phyloP scores from a whole-genome alignment of 2,797 vertebrate genomes.

The Rachycentron canadum region DNA sequence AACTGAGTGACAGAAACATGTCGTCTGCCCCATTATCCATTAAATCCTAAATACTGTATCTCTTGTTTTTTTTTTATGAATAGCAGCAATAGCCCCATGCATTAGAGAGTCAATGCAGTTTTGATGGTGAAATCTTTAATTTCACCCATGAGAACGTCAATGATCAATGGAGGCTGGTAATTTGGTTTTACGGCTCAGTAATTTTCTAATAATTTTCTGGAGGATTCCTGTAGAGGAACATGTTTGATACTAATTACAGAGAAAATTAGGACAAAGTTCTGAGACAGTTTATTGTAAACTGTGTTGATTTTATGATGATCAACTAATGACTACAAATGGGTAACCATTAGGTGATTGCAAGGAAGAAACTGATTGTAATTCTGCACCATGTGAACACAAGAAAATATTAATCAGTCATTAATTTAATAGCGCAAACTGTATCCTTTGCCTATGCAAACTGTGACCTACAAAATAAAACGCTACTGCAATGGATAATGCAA shows the following conservation, averaged over 20 bases:
- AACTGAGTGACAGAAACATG: constrained; percentile 3
- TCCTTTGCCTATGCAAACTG: background rate
- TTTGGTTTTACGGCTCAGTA: background rate
- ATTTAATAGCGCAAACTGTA: background rate
- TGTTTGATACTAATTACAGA: background rate
- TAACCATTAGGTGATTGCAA: background rate
- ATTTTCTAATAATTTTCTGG: constrained; percentile 3
- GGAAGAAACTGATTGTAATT: background rate
- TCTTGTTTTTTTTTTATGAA: background rate
- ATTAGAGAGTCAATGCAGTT: background rate
- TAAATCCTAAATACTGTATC: background rate
- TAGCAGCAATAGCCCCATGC: background rate
- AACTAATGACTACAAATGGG: background rate
- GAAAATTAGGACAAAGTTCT: background rate
- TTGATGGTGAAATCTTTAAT: background rate
- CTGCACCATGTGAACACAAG: background rate
- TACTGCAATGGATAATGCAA: too few relatives aligned
- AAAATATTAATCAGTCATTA: background rate
- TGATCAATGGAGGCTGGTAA: background rate
- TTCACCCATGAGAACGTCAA: background rate
- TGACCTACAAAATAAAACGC: background rate
- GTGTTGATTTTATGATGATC: background rate
- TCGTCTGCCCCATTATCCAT: background rate
- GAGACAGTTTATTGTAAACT: background rate
- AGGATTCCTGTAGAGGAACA: background rate